phyloP scores from a whole-genome alignment of 2,888 invertebrate genomes.

The Pseudococcus longispinus region DNA sequence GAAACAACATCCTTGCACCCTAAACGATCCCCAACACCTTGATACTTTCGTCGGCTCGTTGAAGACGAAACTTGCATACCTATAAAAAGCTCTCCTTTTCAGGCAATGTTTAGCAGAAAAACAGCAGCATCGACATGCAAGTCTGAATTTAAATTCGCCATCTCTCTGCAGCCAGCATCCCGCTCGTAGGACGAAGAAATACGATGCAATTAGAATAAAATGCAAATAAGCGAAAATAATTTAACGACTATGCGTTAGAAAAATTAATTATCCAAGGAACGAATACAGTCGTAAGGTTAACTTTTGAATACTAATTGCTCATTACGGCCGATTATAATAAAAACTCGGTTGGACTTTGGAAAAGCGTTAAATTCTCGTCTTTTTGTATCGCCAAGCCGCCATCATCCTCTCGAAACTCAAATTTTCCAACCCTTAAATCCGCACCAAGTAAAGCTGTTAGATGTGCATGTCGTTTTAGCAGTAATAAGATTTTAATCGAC shows the following conservation, averaged over 20 bases:
- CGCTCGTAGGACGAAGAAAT: neutral
- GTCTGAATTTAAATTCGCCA: conserved; percentile 2
- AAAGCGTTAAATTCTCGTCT: conserved; percentile 9
- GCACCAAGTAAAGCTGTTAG: neutral
- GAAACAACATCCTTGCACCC: conserved; percentile 12
- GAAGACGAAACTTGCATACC: neutral
- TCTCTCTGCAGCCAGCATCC: neutral
- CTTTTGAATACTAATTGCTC: conserved; percentile 55
- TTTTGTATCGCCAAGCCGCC: neutral
- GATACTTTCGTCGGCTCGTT: neutral
- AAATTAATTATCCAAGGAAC: conserved; percentile 43
- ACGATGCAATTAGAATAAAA: conserved; percentile 47
- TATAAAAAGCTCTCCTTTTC: conserved; percentile 9
- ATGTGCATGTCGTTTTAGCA: neutral
- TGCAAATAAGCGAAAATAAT: conserved; percentile 51
- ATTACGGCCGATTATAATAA: conserved; percentile 17
- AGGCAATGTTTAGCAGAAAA: neutral
- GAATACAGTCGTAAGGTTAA: conserved; percentile 44
- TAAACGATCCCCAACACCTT: conserved; percentile 26
- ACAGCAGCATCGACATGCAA: neutral
- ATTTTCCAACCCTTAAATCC: neutral
- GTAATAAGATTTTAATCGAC: conserved; percentile 31
- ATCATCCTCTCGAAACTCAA: neutral
- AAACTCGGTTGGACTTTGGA: conserved; percentile 31
- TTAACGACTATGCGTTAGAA: conserved; percentile 45